Base-by-base conservation (phyloP, 1,140 invertebrate genomes). In the Pseudomyrmex sp. region DNA sequence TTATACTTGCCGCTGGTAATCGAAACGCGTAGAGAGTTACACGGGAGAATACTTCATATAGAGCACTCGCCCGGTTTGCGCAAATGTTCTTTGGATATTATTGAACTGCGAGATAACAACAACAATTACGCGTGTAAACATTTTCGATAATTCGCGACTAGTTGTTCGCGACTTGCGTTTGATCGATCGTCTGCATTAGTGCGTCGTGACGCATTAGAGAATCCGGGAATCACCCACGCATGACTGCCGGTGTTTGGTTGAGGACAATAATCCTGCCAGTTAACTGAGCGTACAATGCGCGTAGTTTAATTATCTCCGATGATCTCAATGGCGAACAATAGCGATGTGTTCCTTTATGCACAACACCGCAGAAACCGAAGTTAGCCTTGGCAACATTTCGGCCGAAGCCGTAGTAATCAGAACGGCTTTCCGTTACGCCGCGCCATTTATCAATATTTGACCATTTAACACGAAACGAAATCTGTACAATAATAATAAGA, bases 261-360 rank as follows among this genome's bases (percentile, higher is more conserved):
- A 59, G 76, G 44, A 80, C 76, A 80, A 80, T 80, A 80, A 80
- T 80, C 76, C 76, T 70, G 76, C 76, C 66, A 80, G 76, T 80
- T 80, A 80, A 72, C 76, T 72, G 76, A 70, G 59, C 66, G 66
- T 72, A 80, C 76, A 80, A 80, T 80, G 66, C 66, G 66, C 76
- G 76, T 80, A 80, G 76, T 80, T 80, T 80, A 80, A 80, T 80
- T 80, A 80, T 80, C 66, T 72, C 76, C 44, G 66, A 80, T 80
- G 65, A 80, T 80, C 76, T 70, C 76, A 61, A 72, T 69, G 76
- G 54, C 20, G 54, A 35, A 80, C 76, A 80, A 80, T 80, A 56
- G 76, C 54, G 18, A 20, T 5, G 48, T 44, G 76, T 80, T 80
- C 76, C 76, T 72, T 72, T 80, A 80, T 80, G 66, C 44, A 44